A percentile compares a stretch with the other conserved stretches of the same genome.
Conservation (phyloP, 2,797 vertebrate genomes). For the Acanthornis magna region DNA sequence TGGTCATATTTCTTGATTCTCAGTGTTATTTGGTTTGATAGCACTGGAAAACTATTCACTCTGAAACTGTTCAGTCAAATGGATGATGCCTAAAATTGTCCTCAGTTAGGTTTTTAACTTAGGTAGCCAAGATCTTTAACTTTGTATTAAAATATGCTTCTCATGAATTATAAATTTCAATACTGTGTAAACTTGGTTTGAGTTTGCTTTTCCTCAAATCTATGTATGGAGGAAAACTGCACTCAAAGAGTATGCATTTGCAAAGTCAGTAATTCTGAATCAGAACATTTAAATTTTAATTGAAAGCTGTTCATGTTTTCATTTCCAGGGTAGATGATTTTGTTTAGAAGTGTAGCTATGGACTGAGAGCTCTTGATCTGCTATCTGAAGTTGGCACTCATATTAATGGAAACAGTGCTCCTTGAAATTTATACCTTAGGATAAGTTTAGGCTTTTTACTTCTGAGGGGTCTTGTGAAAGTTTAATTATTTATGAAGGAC, state of each 20-base stretch:
- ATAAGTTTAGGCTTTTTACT: background rate
- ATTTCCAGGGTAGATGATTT: background rate
- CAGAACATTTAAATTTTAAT: background rate
- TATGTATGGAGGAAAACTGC: fast-evolving
- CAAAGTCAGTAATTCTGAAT: background rate
- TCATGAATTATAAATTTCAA: background rate
- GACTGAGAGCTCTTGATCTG: background rate
- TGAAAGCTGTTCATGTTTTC: background rate
- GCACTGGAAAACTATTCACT: background rate
- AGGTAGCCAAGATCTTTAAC: background rate
- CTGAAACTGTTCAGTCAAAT: background rate
- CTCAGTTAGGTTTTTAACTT: background rate
- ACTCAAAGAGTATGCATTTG: background rate
- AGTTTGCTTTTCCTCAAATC: background rate
- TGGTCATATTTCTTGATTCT: background rate
- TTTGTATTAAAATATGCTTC: background rate
- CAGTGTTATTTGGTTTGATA: background rate
- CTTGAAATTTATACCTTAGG: background rate
- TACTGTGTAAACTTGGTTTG: background rate
- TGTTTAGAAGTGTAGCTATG: background rate
- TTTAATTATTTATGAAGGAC: background rate
- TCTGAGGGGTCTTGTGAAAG: background rate
- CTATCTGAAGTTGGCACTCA: background rate
- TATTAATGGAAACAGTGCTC: background rate
- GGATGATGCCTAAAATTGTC: background rate